Percentiles rank a stretch among this genome's conserved stretches.
Conservation (phyloP, 2,113 vertebrate species). For the Bombycilla garrulus region DNA sequence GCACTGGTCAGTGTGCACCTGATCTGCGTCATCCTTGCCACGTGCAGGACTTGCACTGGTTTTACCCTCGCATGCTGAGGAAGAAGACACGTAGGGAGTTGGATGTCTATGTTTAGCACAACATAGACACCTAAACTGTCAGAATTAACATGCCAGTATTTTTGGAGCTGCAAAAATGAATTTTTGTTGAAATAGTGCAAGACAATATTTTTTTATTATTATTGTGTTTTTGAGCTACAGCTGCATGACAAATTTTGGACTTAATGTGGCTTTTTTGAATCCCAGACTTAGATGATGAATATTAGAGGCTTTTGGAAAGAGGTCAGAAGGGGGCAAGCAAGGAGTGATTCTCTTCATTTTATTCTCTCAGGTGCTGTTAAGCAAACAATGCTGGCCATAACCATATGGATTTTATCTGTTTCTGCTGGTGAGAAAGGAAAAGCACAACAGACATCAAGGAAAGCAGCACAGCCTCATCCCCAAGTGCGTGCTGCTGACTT, state of each 20-base stretch:
- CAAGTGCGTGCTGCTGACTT: background rate
- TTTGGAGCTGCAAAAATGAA: background rate
- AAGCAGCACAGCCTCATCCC: background rate
- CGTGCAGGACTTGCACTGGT: background rate
- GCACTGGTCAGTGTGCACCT: background rate
- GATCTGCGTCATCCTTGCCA: background rate
- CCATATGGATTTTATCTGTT: background rate
- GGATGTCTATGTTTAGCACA: background rate
- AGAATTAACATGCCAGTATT: background rate
- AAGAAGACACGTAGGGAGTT: fast-evolving
- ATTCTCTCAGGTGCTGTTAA: background rate
- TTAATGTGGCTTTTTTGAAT: background rate
- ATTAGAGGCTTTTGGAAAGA: background rate
- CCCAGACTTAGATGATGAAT: background rate
- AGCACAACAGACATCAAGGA: background rate
- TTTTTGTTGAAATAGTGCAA: background rate
- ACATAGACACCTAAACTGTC: background rate
- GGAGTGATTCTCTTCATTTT: background rate
- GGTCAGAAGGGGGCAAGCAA: background rate
- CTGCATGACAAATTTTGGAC: background rate
- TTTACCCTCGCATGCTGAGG: background rate
- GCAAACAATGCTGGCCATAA: background rate
- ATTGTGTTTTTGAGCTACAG: background rate
- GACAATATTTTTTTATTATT: background rate
- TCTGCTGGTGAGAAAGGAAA: background rate